These are phyloP conservation scores for Pharmacophagus antenor DNA, from an alignment of 2,888 invertebrate species.

Conservation along the genomic window DNA sequence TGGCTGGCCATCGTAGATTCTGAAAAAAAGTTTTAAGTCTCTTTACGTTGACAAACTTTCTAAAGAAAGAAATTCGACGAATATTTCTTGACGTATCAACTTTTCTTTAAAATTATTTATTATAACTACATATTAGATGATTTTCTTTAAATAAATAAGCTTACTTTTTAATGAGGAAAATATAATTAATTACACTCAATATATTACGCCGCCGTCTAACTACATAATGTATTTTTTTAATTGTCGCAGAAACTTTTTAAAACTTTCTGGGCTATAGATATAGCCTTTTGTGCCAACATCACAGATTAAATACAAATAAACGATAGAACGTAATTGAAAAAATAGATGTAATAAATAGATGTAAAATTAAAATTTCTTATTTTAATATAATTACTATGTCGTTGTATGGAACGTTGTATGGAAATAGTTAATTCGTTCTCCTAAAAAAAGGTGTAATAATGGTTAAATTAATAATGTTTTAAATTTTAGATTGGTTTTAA, in stretches of 20 bases:
- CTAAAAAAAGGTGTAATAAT: too few relatives aligned
- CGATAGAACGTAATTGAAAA: neutral
- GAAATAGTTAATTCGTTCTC: too few relatives aligned
- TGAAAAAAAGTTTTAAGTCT: neutral
- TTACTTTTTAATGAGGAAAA: neutral
- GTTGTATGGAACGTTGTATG: too few relatives aligned
- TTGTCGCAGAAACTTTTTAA: neutral
- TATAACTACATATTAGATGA: neutral
- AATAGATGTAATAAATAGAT: too few relatives aligned
- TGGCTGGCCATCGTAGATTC: constrained; percentile 60
- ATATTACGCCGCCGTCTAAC: neutral
- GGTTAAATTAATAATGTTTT: too few relatives aligned
- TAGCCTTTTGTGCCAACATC: neutral
- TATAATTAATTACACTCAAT: neutral
- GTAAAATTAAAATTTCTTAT: too few relatives aligned
- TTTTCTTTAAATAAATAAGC: neutral
- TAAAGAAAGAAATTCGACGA: neutral
- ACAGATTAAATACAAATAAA: neutral
- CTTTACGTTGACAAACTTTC: constrained; percentile 5
- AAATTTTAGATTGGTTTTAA: too few relatives aligned
- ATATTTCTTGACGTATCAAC: neutral
- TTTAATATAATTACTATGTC: too few relatives aligned
- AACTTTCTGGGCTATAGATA: neutral
- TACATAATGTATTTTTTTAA: neutral
- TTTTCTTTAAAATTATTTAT: neutral